phyloP scores from a whole-genome alignment of 2,888 invertebrate genomes.

The Drosophila koepferae region DNA sequence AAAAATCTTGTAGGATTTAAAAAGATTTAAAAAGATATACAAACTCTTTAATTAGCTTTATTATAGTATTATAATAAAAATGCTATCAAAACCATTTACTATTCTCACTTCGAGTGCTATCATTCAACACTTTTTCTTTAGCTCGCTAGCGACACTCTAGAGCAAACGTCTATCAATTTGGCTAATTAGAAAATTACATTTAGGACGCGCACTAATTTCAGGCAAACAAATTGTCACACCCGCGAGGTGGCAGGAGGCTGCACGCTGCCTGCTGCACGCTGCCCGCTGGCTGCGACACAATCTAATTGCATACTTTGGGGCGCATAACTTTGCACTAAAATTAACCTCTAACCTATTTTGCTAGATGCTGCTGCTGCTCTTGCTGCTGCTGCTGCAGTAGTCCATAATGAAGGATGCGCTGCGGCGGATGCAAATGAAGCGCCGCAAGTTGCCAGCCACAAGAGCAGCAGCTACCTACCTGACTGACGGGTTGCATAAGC shows the following conservation, averaged over 20 bases:
- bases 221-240: constrained; percentile 68
- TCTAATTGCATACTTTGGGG: constrained; percentile 79
- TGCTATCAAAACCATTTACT: too few species aligned
- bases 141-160: not conserved
- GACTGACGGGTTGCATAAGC: constrained; percentile 42
- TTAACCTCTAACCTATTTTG: constrained; percentile 81
- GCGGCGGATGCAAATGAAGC: constrained; percentile 76
- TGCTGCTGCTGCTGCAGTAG: constrained; percentile 15
- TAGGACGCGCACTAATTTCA: constrained; percentile 67
- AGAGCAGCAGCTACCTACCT: constrained; percentile 31
- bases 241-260: constrained; percentile 15
- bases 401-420: constrained; percentile 70
- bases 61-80: too few species aligned
- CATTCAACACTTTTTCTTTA: not conserved
- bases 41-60: too few species aligned
- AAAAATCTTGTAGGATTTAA: too few species aligned
- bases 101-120: not conserved
- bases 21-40: too few species aligned
- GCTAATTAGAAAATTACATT: constrained; percentile 79
- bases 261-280: constrained; percentile 34
- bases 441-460: constrained; percentile 58
- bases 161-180: constrained; percentile 38
- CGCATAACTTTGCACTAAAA: constrained; percentile 82
- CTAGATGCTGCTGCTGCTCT: constrained; percentile 31
- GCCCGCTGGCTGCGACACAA: constrained; percentile 64